Percentiles rank a stretch among this genome's conserved stretches.
Conservation (phyloP, 2,888 invertebrate genomes). For the Pammene aurita region DNA sequence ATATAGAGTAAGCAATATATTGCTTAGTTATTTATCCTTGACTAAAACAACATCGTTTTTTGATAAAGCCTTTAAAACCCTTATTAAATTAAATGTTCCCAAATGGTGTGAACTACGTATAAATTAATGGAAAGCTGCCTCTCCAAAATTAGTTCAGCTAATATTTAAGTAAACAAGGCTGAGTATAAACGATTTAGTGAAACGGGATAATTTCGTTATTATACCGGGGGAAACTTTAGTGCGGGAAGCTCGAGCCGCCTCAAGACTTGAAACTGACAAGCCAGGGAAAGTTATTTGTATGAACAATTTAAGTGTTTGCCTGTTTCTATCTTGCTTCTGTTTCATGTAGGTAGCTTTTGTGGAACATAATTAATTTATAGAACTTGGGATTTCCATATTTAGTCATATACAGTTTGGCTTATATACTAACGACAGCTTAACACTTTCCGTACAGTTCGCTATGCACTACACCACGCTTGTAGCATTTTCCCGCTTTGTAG, state of each 20-base stretch:
- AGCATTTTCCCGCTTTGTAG: no score
- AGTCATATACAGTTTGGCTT: no score
- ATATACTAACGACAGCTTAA: no score
- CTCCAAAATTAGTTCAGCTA: slow-evolving; percentile 4
- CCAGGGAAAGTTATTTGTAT: slow-evolving; percentile 7
- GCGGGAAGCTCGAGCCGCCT: not conserved
- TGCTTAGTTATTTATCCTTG: no score
- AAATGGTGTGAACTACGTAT: not conserved
- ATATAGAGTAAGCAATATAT: no score
- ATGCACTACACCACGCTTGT: no score
- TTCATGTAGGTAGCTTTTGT: not conserved
- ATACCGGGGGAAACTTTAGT: slow-evolving; percentile 16
- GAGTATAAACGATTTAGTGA: slow-evolving; percentile 20
- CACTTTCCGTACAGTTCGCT: no score
- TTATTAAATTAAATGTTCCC: not conserved
- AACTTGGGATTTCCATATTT: no score
- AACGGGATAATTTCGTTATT: slow-evolving; percentile 10
- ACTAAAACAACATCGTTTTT: not conserved
- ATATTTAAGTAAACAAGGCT: slow-evolving; percentile 4
- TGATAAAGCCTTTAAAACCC: not conserved
- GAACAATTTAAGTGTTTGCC: not conserved
- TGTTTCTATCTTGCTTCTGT: not conserved
- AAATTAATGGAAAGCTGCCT: not conserved
- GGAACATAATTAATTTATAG: no score
- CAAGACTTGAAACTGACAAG: not conserved